Evolutionary conservation across 2,797 vertebrate genomes (phyloP), one percentile per base, ranked within the genome.

Genomic region (Syngnathus acus): DNA sequence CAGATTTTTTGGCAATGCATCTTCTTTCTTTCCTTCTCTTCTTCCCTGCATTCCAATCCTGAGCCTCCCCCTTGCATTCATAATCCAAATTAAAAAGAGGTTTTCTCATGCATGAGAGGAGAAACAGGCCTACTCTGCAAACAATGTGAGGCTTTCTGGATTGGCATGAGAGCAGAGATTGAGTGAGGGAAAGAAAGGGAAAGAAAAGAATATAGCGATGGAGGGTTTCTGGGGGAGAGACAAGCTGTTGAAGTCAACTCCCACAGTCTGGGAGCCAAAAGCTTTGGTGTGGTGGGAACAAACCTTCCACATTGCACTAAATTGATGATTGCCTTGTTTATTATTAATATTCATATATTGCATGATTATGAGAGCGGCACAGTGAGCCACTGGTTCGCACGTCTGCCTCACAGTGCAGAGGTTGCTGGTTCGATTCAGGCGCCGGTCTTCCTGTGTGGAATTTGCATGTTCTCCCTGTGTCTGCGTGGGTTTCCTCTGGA

Each of bases 81-180:
- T 74, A 78, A 71, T 72, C 60, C 55, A 57, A 37, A 60, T 32
- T 50, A 62, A 72, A 50, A 64, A 43, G 5, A 64, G 66, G 72
- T 62, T 73, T 73, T 57, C 68, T 73, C 80, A 80, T 80, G 79
- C 82, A 79, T 73, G 77, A 82, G 68, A 63, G 68, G 61, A 74
- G 75, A 69, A 68, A 60, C 62, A 45, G 68, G 68, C 62, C 68
- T 65, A 65, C 60, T 43, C 67, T 14, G 37, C 57, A 81, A 69
- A 87, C 82, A 86, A 87, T 72, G 66, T 54, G 73, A 74, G 75
- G 65, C 78, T 81, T 79, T 84, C 78, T 82, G 66, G 57, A 64
- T 62, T 75, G 74, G 66, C 75, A 72, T 78, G 72, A 72, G 74
- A 68, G 72, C 23, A 42, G 58, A 32, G 62, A 66, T 19, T 16